A percentile compares a stretch with the other conserved stretches of the same genome.
Evolutionary conservation across 1,140 invertebrate genomes (phyloP).

Genomic region (Leptinotarsa lineolata): DNA sequence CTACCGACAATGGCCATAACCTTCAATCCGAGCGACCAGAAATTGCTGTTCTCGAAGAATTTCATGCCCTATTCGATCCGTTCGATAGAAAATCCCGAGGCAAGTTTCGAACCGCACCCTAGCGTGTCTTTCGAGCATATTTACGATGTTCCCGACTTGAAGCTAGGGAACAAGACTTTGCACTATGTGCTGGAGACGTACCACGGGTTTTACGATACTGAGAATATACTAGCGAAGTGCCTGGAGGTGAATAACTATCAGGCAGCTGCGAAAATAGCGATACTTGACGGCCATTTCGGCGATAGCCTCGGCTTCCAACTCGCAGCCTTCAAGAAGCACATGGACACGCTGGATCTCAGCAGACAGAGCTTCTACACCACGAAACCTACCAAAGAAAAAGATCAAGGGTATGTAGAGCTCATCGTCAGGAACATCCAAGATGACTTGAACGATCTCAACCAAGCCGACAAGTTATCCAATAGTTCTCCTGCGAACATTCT

Average conservation of each 20-base stretch:
- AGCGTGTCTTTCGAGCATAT: constrained; percentile 38
- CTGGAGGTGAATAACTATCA: constrained; percentile 55
- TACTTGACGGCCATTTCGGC: constrained; percentile 55
- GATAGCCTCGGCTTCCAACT: constrained; percentile 57
- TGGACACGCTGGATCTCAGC: constrained; percentile 42
- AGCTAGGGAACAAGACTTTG: constrained; percentile 50
- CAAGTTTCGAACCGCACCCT: not conserved
- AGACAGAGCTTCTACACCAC: constrained; percentile 40
- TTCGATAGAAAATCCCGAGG: constrained; percentile 40
- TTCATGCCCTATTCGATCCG: constrained; percentile 38
- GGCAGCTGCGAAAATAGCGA: constrained; percentile 56
- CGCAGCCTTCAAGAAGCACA: constrained; percentile 51
- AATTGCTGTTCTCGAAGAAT: constrained; percentile 42
- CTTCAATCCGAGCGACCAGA: constrained; percentile 46
- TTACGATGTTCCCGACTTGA: constrained; percentile 42
- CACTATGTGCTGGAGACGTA: constrained; percentile 55
- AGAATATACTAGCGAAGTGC: constrained; percentile 52
- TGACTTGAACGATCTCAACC: constrained; percentile 44
- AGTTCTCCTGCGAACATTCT: constrained; percentile 50
- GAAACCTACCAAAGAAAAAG: constrained; percentile 36
- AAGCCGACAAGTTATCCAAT: constrained; percentile 19
- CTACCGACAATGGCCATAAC: constrained; percentile 53
- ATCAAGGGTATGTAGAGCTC: constrained; percentile 39
- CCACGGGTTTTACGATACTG: constrained; percentile 53
- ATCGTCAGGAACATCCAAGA: constrained; percentile 45